Percentiles rank a stretch among this genome's conserved stretches.
Evolutionary conservation across 2,113 vertebrate genomes (phyloP).

Genomic region (Pan troglodytes): DNA sequence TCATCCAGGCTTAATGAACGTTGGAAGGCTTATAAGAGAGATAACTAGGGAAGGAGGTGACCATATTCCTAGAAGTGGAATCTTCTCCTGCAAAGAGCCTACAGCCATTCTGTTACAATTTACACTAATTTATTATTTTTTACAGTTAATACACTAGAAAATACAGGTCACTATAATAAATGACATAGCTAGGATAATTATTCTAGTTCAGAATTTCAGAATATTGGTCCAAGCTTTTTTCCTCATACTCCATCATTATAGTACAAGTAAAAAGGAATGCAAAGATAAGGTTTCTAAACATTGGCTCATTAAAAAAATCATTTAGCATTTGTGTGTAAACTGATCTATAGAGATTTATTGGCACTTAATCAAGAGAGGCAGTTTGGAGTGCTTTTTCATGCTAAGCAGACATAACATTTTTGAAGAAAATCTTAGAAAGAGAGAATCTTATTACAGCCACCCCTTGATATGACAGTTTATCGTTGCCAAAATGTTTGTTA

Average conservation of each 20-base stretch:
- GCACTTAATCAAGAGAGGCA: not conserved
- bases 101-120: not conserved
- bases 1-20: constrained; percentile 4
- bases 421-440: not conserved
- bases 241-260: not conserved
- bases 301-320: not conserved
- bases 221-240: not conserved
- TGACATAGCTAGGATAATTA: not conserved
- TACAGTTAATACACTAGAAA: not conserved
- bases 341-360: not conserved
- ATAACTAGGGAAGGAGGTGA: not conserved
- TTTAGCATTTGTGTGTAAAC: not conserved
- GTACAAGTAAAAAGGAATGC: not conserved
- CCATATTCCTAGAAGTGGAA: not conserved
- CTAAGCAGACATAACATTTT: not conserved
- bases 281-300: not conserved
- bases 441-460: not conserved
- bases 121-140: not conserved
- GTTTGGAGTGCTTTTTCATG: not conserved
- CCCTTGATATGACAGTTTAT: not conserved
- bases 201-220: not conserved
- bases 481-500: not conserved
- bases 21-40: not conserved
- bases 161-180: not conserved
- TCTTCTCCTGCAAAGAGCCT: not conserved